Conservation (phyloP, 2,797 vertebrate genomes). For the Sebastes nivosus region DNA sequence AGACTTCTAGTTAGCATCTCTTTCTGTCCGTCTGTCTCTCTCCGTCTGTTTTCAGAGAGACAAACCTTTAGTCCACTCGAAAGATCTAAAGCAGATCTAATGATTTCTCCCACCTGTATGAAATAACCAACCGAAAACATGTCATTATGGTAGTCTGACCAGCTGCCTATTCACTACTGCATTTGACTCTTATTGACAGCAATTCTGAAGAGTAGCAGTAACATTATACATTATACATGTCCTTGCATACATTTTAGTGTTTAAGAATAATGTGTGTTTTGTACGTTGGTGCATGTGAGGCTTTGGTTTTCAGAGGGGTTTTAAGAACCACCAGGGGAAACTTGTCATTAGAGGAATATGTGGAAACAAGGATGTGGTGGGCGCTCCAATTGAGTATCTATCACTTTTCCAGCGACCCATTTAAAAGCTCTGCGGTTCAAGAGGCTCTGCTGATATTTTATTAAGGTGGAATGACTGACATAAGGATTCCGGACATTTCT, state of each 20-base stretch:
- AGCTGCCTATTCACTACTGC: neutral
- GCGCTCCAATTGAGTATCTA: conserved; percentile 48
- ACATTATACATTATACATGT: neutral
- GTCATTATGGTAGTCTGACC: conserved; percentile 8
- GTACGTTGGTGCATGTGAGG: conserved; percentile 1
- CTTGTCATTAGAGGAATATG: conserved; percentile 64
- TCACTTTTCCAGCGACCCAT: conserved; percentile 64
- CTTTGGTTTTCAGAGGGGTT: conserved; percentile 26
- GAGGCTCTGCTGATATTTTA: conserved; percentile 47
- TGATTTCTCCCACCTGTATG: conserved; percentile 6
- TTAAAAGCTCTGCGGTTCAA: conserved; percentile 47
- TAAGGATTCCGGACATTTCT: conserved; percentile 16
- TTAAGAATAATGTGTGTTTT: conserved; percentile 10
- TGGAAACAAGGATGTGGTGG: conserved; percentile 77
- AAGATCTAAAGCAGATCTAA: neutral
- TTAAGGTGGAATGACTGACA: conserved; percentile 51
- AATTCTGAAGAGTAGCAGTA: neutral
- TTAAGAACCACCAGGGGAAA: conserved; percentile 49
- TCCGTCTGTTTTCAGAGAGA: neutral
- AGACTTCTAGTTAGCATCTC: neutral
- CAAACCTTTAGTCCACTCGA: neutral
- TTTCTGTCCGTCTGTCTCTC: neutral
- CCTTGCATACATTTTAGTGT: neutral
- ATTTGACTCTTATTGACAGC: neutral
- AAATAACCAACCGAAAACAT: conserved; percentile 22